Evolutionary conservation across 2,888 invertebrate genomes (phyloP).

Genomic region (Osedax frankpressi): DNA sequence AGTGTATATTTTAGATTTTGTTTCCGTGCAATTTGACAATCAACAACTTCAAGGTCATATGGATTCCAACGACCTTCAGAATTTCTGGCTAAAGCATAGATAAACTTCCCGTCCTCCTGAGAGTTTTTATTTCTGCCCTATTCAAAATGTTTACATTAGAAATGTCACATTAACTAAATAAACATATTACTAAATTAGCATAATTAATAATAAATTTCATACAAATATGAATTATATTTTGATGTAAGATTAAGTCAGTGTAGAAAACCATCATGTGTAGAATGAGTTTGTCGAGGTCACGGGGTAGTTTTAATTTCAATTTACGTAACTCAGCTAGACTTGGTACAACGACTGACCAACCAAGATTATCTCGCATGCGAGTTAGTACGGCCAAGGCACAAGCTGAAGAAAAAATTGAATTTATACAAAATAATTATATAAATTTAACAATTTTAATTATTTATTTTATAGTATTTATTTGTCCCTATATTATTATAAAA

Average conservation of each 20-base stretch:
- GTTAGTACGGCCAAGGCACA: not conserved
- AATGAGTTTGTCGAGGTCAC: not conserved
- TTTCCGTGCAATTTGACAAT: not conserved
- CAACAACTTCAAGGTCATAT: not conserved
- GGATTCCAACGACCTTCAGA: not conserved
- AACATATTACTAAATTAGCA: too few species aligned
- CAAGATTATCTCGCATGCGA: not conserved
- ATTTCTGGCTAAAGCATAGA: not conserved
- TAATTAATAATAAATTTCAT: not conserved
- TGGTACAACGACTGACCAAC: not conserved
- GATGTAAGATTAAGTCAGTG: too few species aligned
- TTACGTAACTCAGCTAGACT: not conserved
- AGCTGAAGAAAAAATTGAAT: not conserved
- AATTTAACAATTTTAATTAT: too few species aligned
- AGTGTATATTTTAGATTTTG: not conserved
- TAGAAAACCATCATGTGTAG: not conserved
- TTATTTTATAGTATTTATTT: too few species aligned
- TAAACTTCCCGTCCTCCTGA: not conserved
- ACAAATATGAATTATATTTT: not conserved
- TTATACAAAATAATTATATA: too few species aligned
- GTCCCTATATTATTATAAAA: too few species aligned
- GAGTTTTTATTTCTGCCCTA: not conserved
- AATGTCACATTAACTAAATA: not conserved
- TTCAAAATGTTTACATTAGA: not conserved
- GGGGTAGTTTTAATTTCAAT: not conserved